These are phyloP conservation scores for Sakesphorus luctuosus DNA, from an alignment of 2,113 vertebrate genomes.

Conservation along the genomic window DNA sequence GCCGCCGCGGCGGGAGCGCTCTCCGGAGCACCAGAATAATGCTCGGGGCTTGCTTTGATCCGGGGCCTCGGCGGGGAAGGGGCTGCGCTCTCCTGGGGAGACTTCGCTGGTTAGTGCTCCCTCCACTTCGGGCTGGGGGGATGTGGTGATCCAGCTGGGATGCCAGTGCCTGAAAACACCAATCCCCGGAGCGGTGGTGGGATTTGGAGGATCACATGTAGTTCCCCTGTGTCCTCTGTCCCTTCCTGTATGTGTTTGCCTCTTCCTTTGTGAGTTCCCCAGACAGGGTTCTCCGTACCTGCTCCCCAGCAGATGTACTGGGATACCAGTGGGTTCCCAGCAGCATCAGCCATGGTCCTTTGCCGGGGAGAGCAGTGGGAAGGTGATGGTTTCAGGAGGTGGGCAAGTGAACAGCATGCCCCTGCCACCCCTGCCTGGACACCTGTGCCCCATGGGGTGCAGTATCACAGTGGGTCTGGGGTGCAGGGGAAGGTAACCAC, in stretches of 20 bases:
- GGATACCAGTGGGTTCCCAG: neutral
- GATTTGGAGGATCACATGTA: neutral
- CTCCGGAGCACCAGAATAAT: conserved; percentile 10
- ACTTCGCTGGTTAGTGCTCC: neutral
- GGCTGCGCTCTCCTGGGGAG: neutral
- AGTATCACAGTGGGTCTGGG: neutral
- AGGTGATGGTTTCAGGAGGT: neutral
- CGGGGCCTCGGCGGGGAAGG: neutral
- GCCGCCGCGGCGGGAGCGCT: neutral
- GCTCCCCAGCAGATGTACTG: neutral
- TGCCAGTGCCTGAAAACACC: neutral
- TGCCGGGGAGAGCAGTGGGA: neutral
- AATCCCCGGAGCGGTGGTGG: accelerated
- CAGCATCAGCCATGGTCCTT: accelerated
- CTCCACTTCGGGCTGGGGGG: accelerated
- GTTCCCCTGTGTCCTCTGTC: neutral
- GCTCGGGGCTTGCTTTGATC: neutral
- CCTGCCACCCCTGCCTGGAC: neutral
- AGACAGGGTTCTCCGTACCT: neutral
- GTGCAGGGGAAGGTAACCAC: neutral
- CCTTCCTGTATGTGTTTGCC: neutral
- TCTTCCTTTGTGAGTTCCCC: neutral
- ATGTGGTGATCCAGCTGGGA: accelerated
- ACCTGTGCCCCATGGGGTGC: neutral
- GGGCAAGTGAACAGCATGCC: accelerated